Evolutionary conservation across 2,888 invertebrate genomes (phyloP), one percentile per base, ranked within the genome.

Genomic region (Exocentrus adspersus): DNA sequence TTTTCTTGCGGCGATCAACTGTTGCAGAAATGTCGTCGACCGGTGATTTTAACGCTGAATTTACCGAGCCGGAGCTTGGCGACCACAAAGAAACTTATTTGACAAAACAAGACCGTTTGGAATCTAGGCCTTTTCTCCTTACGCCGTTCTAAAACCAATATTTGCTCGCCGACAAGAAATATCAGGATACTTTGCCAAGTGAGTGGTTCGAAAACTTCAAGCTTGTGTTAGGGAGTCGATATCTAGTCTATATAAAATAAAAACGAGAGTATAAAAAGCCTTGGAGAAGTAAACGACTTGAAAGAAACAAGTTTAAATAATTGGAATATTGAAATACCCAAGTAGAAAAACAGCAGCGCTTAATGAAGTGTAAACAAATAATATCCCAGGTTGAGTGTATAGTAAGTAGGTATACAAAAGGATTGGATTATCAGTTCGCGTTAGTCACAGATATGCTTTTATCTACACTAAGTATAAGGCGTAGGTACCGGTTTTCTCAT

Each of bases 1-100:
- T 14, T 9, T 3, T 7, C 12, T 12, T 48, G 48, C 48, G 9
- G 21, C 21, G 48, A 48, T 48, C 45, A 48, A 20, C 14, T 48
- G 24, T 52, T 48, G 48, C 52, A 41, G 16, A 52, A 52, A 52
- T 32, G 52, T 52, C 52, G 17, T 30, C 52, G 52, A 52, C 52
- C 52, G 28, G 41, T 19, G 19, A n/a, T 52, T 52, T 32, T 52
- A 51, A 51, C 37, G 37, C 37, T 37, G 14, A n/a, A 37, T 37
- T 37, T 37, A 12, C n/a, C 14, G n/a, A n/a, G n/a, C n/a, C n/a
- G n/a, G n/a, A n/a, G n/a, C n/a, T n/a, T n/a, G n/a, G n/a, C n/a
- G n/a, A n/a, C n/a, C n/a, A n/a, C n/a, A n/a, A n/a, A n/a, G n/a
- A n/a, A n/a, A n/a, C n/a, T n/a, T n/a, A n/a, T n/a, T n/a, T n/a